Evolutionary conservation across 2,113 vertebrate genomes (phyloP).

Genomic region (Aythya baeri): DNA sequence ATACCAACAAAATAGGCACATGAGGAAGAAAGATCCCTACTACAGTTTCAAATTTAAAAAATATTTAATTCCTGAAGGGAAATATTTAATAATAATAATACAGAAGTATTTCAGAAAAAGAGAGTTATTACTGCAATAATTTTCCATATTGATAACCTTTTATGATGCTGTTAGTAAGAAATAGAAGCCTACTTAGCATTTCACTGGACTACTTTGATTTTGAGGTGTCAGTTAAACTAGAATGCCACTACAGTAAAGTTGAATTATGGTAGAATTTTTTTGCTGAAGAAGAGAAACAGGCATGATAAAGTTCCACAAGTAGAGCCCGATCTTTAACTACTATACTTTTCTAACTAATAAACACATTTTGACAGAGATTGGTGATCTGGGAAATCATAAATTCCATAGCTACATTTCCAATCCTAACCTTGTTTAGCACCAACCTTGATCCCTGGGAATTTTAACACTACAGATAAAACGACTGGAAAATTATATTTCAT

Average conservation of each 20-base stretch:
- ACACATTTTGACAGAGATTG: not conserved
- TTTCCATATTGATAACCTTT: not conserved
- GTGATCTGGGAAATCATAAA: not conserved
- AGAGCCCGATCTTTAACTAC: not conserved
- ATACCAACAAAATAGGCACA: not conserved
- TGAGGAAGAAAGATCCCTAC: not conserved
- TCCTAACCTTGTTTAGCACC: not conserved
- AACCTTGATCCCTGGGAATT: not conserved
- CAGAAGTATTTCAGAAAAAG: not conserved
- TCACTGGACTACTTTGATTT: not conserved
- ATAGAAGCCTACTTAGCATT: not conserved
- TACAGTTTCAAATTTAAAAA: not conserved
- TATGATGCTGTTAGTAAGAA: not conserved
- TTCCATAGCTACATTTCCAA: rapidly evolving
- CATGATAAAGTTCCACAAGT: not conserved
- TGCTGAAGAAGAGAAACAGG: not conserved
- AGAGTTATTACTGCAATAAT: not conserved
- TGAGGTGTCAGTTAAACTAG: not conserved
- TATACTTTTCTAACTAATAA: not conserved
- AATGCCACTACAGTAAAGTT: not conserved
- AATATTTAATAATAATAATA: not conserved
- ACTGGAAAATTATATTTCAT: not conserved
- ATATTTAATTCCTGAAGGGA: not conserved
- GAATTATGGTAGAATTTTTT: not conserved
- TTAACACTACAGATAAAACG: not conserved